A percentile compares a stretch with the other conserved stretches of the same genome.
Evolutionary conservation across 2,113 vertebrate genomes (phyloP).

Genomic region (Nesoenas mayeri): DNA sequence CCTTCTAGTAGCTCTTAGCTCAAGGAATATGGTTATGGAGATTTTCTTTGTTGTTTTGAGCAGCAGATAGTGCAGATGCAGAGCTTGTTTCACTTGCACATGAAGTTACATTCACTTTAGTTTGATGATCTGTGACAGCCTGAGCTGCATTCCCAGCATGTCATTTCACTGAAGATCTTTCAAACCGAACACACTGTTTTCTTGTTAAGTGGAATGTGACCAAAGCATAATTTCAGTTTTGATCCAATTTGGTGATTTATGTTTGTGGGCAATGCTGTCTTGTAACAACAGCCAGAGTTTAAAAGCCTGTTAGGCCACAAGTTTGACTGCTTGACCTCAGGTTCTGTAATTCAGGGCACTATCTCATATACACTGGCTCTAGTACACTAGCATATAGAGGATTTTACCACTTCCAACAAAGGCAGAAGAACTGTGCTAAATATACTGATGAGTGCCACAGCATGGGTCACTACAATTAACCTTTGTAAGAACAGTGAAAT

Average conservation of each 20-base stretch:
- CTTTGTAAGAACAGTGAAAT: neutral
- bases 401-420: neutral
- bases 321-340: neutral
- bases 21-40: neutral
- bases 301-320: neutral
- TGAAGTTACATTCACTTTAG: neutral
- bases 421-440: constrained; percentile 3
- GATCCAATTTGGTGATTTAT: neutral
- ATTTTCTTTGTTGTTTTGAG: neutral
- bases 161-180: neutral
- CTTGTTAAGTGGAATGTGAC: neutral
- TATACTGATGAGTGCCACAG: neutral
- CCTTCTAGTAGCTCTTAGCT: neutral
- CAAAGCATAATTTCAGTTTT: neutral
- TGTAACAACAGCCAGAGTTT: neutral
- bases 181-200: neutral
- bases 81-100: neutral
- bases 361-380: neutral
- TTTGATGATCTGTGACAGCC: neutral
- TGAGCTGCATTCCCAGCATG: neutral
- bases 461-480: neutral
- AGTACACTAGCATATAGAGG: neutral
- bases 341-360: neutral
- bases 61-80: neutral
- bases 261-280: neutral